Evolutionary conservation across 1,140 invertebrate species (phyloP).

Genomic region (Ceratina japonica): DNA sequence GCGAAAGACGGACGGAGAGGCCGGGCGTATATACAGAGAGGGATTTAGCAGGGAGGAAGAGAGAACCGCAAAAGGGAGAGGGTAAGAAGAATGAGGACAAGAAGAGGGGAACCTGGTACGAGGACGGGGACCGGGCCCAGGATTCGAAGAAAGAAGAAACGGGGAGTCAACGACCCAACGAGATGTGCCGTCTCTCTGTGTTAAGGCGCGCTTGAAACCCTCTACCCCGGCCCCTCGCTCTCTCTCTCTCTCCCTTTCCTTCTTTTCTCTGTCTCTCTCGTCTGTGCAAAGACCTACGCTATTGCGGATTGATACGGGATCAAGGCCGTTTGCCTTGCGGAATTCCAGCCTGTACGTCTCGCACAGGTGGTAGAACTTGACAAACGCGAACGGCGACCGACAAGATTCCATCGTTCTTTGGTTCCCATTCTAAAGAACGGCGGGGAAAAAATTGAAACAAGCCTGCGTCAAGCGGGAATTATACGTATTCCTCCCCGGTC

Average conservation of each 20-base stretch:
- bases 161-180: conserved; percentile 75
- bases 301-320: conserved; percentile 53
- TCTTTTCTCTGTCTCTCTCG: conserved; percentile 15
- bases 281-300: conserved; percentile 28
- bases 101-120: conserved; percentile 51
- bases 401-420: not conserved
- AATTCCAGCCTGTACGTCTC: conserved; percentile 24
- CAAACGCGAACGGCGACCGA: not conserved
- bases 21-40: not conserved
- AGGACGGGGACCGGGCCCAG: conserved; percentile 65
- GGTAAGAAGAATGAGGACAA: conserved; percentile 22
- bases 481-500: too few species aligned
- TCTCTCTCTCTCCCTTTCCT: too few species aligned
- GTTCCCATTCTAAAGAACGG: not conserved
- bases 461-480: too few species aligned
- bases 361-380: conserved; percentile 32
- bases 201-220: conserved; percentile 65
- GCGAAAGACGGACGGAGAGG: not conserved
- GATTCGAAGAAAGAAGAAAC: conserved; percentile 75
- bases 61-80: not conserved
- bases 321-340: conserved; percentile 35
- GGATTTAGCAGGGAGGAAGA: conserved; percentile 20
- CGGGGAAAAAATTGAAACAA: too few species aligned
- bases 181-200: conserved; percentile 61
- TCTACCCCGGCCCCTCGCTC: not conserved